Base-by-base conservation (phyloP, 2,888 invertebrate genomes). In the Pelosia muscerda region DNA sequence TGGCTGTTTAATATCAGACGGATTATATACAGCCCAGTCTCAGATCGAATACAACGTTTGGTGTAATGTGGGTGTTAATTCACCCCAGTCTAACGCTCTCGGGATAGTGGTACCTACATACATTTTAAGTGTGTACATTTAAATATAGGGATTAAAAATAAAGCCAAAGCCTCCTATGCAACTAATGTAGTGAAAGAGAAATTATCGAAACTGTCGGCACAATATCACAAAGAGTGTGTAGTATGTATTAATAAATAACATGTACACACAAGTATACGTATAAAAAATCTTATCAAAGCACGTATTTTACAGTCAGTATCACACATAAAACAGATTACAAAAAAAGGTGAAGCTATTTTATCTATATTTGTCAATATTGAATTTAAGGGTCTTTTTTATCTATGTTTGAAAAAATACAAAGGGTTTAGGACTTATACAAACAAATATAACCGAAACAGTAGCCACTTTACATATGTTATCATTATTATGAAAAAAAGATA, bases 341-440 rank as follows among this genome's bases (percentile, higher is more conserved):
- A 49, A n/a, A n/a, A n/a, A 49, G 9, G n/a, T n/a, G n/a, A 49
- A 49, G n/a, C 5, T 6, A 42, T 42, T 42, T 49, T 49, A 49
- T 49, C 49, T 49, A 49, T n/a, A 49, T n/a, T 49, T 49, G 19
- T 49, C 49, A 49, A 49, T 49, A 49, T n/a, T 49, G 49, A 49
- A 49, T 49, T 49, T n/a, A 49, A 3, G 49, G 19, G 15, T 19
- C n/a, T 10, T 15, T 49, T 49, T 49, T 49, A n/a, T 49, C n/a
- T 49, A 9, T 49, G 3, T n/a, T 49, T 2, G n/a, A 49, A n/a
- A n/a, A 49, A n/a, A 38, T n/a, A 49, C 2, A 19, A 42, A 42
- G 42, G 19, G 19, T 1, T 19, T 42, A 19, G 42, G 5, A 42
- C 42, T 19, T 42, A 42, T 19, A 4, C 2, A 15, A 38, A 38